Evolutionary conservation across 2,113 vertebrate species (phyloP).

Genomic region (Maylandia zebra): DNA sequence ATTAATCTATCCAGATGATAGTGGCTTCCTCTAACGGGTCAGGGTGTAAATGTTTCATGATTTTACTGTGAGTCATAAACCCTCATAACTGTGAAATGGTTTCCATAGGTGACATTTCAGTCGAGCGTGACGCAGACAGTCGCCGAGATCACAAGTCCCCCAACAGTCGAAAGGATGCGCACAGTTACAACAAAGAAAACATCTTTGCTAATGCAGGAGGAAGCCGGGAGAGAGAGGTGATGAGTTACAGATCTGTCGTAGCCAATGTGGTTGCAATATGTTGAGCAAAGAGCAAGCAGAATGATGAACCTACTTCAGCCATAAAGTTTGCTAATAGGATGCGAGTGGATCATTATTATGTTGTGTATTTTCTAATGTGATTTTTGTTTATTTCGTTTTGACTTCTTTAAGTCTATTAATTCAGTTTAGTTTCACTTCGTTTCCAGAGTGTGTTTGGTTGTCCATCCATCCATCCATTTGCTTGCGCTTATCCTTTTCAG

Average conservation of each 20-base stretch:
- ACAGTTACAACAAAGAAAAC: not conserved
- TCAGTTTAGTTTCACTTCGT: not conserved
- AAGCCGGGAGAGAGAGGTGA: not conserved
- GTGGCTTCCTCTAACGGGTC: not conserved
- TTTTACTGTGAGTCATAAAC: slow-evolving; percentile 14
- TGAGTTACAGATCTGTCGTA: not conserved
- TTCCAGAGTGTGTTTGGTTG: not conserved
- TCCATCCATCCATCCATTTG: too few relatives aligned
- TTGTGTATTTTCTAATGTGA: not conserved
- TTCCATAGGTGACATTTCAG: not conserved
- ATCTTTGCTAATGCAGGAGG: not conserved
- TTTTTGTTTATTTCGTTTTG: not conserved
- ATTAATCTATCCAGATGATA: not conserved
- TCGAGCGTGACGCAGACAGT: not conserved
- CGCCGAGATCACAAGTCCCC: not conserved
- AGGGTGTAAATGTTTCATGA: not conserved
- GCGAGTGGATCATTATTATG: not conserved
- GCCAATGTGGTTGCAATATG: not conserved
- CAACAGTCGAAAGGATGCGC: not conserved
- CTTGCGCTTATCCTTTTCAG: too few relatives aligned
- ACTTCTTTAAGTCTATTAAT: not conserved
- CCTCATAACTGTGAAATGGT: not conserved
- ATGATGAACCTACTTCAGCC: not conserved
- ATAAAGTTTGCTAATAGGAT: not conserved
- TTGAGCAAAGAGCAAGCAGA: not conserved